A percentile compares a stretch with the other conserved stretches of the same genome.
These are phyloP conservation scores for Coleophora flavipennella DNA, from an alignment of 2,888 invertebrate genomes.

Conservation along the genomic window DNA sequence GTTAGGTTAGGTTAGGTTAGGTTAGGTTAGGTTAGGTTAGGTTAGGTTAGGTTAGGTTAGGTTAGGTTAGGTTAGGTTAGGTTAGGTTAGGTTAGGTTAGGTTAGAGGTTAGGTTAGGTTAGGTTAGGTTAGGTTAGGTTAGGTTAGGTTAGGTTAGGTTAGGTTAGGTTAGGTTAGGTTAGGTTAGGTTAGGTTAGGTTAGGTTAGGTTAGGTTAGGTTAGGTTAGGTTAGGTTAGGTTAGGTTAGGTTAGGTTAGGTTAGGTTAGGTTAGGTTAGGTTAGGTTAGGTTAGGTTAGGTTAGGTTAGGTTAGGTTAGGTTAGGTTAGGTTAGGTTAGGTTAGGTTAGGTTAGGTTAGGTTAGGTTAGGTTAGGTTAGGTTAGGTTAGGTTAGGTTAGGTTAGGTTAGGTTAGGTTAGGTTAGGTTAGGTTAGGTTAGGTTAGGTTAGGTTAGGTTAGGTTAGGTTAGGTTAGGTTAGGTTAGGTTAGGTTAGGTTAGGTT, in stretches of 20 bases:
- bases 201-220: slow-evolving; percentile 21
- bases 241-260: slow-evolving; percentile 11
- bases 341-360: slow-evolving; percentile 12
- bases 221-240: slow-evolving; percentile 21
- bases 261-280: slow-evolving; percentile 14
- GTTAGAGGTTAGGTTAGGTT: slow-evolving; percentile 18
- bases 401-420: slow-evolving; percentile 10
- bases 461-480: slow-evolving; percentile 16
- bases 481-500: slow-evolving; percentile 15
- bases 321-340: slow-evolving; percentile 10
- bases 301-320: slow-evolving; percentile 11
- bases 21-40: slow-evolving; percentile 12
- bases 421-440: slow-evolving; percentile 14
- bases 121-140: slow-evolving; percentile 20
- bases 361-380: slow-evolving; percentile 10
- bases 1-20: slow-evolving; percentile 13
- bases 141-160: slow-evolving; percentile 20
- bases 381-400: slow-evolving; percentile 10
- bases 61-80: slow-evolving; percentile 17
- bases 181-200: slow-evolving; percentile 18
- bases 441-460: slow-evolving; percentile 11
- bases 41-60: slow-evolving; percentile 17
- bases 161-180: slow-evolving; percentile 18
- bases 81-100: slow-evolving; percentile 18
- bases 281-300: slow-evolving; percentile 12